Evolutionary conservation across 2,113 vertebrate species (phyloP), one percentile per base, ranked within the genome.

Genomic region (Antigone vipio): DNA sequence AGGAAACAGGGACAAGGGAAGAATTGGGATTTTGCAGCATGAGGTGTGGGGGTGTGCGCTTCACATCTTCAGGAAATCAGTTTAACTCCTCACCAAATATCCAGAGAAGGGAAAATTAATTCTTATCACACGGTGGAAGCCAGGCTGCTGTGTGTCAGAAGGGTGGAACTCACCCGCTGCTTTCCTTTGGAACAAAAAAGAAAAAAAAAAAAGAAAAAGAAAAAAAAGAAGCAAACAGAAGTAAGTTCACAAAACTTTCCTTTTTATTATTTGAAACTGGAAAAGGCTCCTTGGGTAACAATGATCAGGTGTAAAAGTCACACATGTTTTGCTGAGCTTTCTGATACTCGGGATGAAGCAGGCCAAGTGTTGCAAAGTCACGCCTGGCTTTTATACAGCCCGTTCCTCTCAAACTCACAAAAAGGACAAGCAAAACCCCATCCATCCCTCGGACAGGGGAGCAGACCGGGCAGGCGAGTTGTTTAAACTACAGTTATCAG

Each of bases 261-360:
- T 93, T 95, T 96, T 96, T 96, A 88, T 98, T 94, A 73, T 93
- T 96, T 92, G 92, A 97, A 97, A 97, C 1, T 93, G 88, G 85
- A 97, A 94, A 97, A 96, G 86, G 91, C 75, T 81, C 88, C 69
- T 87, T 32, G 40, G 81, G 88, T 93, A 88, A 96, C 94, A 93
- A 91, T 8, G 78, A 85, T 85, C 87, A 64, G 74, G 93, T 97
- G 94, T 91, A 86, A 96, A 94, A 97, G 95, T 84, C 84, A 80
- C 73, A 85, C 71, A 77, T 22, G 0, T 59, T 62, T 84, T 50
- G 80, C 93, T 79, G 89, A 53, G 91, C 83, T 78, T 91, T 47
- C 60, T 8, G 58, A 26, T 15, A 60, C 50, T 72, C 8, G 73
- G 68, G 66, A 52, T 60, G 85, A 85, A 91, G n/a, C 5, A 75